Evolutionary conservation across 2,113 vertebrate genomes (phyloP), one percentile per base, ranked within the genome.

Genomic region (Rhizomys pruinosus): DNA sequence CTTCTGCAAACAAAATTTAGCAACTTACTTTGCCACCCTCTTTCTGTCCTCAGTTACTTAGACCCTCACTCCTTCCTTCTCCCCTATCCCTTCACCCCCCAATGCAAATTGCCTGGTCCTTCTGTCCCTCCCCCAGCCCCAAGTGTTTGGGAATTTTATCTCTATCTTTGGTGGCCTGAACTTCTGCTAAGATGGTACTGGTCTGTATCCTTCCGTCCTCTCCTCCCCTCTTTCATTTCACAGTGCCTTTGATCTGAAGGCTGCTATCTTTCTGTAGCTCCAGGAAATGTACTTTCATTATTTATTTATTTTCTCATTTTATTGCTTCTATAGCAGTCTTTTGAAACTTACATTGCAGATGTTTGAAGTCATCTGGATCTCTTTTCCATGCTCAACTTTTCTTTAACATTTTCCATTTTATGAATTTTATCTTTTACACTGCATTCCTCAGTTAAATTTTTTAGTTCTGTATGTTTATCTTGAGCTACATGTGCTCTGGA

Each of bases 291-390:
- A 63, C 11, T 87, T 87, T 77, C 47, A 82, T 64, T 94, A 81
- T 84, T 95, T 69, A 82, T 74, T 66, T 93, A 84, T 80, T 89
- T 55, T 76, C 66, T 91, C 34, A 42, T 66, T 93, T 91, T 69
- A 81, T 64, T 90, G 7, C 25, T 90, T 74, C 19, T 63, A 52
- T 52, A 59, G 13, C 11, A 63, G 87, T 19, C 52, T 89, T 90
- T 37, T 79, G 76, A 91, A 77, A 91, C 42, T 85, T 76, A 64
- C 19, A 61, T 71, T 2, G 89, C 19, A 82, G 19, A 5, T 87
- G 32, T 39, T 79, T 74, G 55, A 90, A 78, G 72, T 69, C 9
- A 86, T 57, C n/a, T 52, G 73, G 6, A 55, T 79, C 73, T 63
- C 20, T 85, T 94, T 77, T 91, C 29, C 19, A 72, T 81, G n/a